Percentiles rank a stretch among this genome's conserved stretches.
These are phyloP conservation scores for Rhincodon typus DNA, from an alignment of 2,797 vertebrate genomes.

Conservation along the genomic window DNA sequence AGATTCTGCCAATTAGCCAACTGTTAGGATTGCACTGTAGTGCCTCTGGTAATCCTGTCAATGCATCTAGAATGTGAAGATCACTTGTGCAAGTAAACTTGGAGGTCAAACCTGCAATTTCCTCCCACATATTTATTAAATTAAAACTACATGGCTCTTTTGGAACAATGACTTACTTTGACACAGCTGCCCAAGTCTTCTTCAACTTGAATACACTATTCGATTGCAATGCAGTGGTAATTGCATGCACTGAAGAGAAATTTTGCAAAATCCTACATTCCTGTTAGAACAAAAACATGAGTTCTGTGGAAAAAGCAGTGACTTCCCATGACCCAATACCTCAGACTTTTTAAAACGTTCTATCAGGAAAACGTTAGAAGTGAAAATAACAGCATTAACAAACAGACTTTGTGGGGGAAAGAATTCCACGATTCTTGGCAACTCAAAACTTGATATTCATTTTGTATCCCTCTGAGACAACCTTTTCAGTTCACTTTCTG, in stretches of 20 bases:
- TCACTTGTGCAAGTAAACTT: too few species aligned
- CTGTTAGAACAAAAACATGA: slow-evolving; percentile 57
- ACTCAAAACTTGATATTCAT: slow-evolving; percentile 49
- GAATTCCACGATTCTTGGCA: slow-evolving; percentile 47
- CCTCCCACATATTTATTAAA: neutral
- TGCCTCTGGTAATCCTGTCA: neutral
- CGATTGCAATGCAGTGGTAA: slow-evolving; percentile 85
- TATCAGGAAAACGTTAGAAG: slow-evolving; percentile 51
- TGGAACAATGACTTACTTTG: slow-evolving; percentile 69
- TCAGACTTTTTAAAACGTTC: slow-evolving; percentile 49
- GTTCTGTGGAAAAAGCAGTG: slow-evolving; percentile 48
- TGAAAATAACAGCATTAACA: slow-evolving; percentile 53
- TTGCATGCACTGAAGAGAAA: slow-evolving; percentile 90
- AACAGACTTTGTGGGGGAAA: slow-evolving; percentile 43
- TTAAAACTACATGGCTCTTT: neutral
- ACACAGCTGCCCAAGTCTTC: slow-evolving; percentile 75
- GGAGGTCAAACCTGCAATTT: neutral
- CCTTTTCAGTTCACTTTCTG: neutral
- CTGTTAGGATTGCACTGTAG: neutral
- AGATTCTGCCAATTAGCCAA: neutral
- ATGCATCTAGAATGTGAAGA: neutral
- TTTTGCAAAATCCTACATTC: slow-evolving; percentile 93
- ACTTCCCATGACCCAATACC: slow-evolving; percentile 46
- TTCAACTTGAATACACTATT: slow-evolving; percentile 87
- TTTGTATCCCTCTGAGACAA: slow-evolving; percentile 30